phyloP scores from a whole-genome alignment of 53 echinoderm and acorn worm species.

The Arbacia lixula region DNA sequence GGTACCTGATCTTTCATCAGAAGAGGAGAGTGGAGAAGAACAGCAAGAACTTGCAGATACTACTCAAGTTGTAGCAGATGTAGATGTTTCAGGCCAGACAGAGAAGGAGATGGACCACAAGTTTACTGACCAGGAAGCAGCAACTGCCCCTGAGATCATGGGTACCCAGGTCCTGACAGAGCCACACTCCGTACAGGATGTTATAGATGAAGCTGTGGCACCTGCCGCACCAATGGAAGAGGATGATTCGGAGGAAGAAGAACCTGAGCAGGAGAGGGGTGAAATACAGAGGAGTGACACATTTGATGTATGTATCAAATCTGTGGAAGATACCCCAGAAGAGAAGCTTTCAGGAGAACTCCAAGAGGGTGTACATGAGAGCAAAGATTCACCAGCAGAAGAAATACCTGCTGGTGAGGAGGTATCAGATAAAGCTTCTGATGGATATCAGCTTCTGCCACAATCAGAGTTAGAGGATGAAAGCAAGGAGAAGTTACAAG shows the following conservation, averaged over 20 bases:
- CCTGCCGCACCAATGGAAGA: not conserved
- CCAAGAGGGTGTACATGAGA: not conserved
- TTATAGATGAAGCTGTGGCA: not conserved
- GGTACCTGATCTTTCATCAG: too few relatives aligned
- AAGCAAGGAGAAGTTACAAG: too few relatives aligned
- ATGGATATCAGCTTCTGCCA: too few relatives aligned
- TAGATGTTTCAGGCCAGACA: not conserved
- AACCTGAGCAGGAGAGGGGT: not conserved
- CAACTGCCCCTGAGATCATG: not conserved
- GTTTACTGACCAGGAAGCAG: not conserved
- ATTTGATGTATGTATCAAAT: not conserved
- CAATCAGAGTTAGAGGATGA: too few relatives aligned
- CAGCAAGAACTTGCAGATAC: not conserved
- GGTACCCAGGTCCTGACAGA: not conserved
- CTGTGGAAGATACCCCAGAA: not conserved
- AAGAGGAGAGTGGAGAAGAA: not conserved
- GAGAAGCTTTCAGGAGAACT: not conserved
- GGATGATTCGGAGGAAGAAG: not conserved
- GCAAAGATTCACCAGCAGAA: not conserved
- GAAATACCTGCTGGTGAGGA: too few relatives aligned
- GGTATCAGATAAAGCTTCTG: too few relatives aligned
- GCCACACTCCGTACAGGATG: not conserved
- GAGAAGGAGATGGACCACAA: conserved; percentile 6
- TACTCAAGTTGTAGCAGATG: not conserved
- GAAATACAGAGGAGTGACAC: not conserved